Evolutionary conservation across 2,797 vertebrate species (phyloP), one percentile per base, ranked within the genome.

Genomic region (Enteromius trimaculatus): DNA sequence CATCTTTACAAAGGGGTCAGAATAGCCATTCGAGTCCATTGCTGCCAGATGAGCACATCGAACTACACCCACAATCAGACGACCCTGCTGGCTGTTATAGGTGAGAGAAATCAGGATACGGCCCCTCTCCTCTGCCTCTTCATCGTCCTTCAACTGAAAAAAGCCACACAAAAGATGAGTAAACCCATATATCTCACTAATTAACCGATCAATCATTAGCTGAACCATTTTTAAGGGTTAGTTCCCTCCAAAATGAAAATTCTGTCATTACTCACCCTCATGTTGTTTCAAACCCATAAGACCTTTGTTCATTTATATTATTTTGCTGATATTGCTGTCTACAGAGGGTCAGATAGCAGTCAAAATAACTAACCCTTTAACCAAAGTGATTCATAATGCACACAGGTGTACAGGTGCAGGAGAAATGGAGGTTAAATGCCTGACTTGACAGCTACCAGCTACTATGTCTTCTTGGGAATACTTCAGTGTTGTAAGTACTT

Each of bases 11-110:
- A 98, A 99, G 0, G 98, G 97, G 81, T 99, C 98, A 0, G 98
- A 98, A 93, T 98, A 99, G 76, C 98, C 97, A 0, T 99, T 99
- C 88, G 97, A 96, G 0, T 99, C 97, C 98, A 98, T 99, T 85
- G 97, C 96, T 0, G 97, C 97, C 83, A 99, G 91, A 87, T 99
- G 97, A 87, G 97, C 97, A 0, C 97, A 98, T 86, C 97, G 98
- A 21, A 98, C 88, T n/a, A 99, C 95, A 53, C 97, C 97, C 9
- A 99, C 96, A 0, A 98, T 89, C 78, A 99, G 94, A n/a, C 96
- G 95, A 0, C 96, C 91, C 86, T 95, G 95, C 92, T 97, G 96
- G 0, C 95, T 97, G 94, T 90, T 97, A 93, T 98, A 99, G 92
- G 92, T 96, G 71, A 99, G 96, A 0, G 98, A 98, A 58, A 99